phyloP scores from a whole-genome alignment of 2,113 vertebrate genomes.

The Cyphomyrus discorhynchus region DNA sequence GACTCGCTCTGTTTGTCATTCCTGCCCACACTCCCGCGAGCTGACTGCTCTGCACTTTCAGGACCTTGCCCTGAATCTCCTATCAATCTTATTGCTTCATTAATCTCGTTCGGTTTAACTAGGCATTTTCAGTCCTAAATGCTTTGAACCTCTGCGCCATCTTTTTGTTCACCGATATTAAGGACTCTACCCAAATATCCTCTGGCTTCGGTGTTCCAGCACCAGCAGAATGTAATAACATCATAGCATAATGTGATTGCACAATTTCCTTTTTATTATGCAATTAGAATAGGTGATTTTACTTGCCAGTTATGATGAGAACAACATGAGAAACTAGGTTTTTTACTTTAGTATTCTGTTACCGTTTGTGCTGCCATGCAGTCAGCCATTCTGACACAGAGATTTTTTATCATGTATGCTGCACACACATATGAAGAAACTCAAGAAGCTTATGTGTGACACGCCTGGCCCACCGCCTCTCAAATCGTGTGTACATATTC shows the following conservation, averaged over 20 bases:
- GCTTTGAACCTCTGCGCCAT: background rate
- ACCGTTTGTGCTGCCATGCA: background rate
- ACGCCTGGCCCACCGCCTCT: background rate
- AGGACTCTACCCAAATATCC: background rate
- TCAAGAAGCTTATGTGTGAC: background rate
- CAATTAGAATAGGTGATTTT: background rate
- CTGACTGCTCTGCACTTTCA: background rate
- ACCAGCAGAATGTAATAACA: background rate
- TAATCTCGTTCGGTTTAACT: background rate
- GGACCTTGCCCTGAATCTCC: background rate
- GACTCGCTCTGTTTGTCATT: background rate
- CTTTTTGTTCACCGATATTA: background rate
- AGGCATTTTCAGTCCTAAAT: background rate
- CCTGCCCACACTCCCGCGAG: background rate
- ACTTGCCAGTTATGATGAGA: background rate
- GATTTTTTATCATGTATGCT: background rate
- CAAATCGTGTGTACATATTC: background rate
- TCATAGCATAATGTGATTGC: background rate
- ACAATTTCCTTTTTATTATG: background rate
- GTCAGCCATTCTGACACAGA: background rate
- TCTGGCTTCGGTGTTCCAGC: background rate
- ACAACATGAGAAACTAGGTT: background rate
- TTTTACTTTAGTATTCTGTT: background rate
- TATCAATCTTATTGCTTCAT: conserved; percentile 8
- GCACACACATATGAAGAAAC: background rate